Conservation (phyloP, 1,140 invertebrate species). For the Druon quercuslanigerum region DNA sequence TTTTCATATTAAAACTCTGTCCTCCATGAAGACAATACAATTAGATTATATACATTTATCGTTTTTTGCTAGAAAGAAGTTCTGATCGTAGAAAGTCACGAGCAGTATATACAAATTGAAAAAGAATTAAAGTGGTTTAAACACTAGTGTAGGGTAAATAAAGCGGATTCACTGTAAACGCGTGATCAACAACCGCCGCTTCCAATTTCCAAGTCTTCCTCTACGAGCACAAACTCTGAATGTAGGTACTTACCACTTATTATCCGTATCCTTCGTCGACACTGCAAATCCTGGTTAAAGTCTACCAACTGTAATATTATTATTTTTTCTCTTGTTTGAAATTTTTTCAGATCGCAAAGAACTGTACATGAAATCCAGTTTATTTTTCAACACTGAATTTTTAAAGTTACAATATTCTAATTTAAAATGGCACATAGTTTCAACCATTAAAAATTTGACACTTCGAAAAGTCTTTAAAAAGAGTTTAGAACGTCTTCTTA, state of each 20-base stretch:
- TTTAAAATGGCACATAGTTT: too few species aligned
- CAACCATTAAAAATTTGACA: too few species aligned
- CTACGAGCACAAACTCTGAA: neutral
- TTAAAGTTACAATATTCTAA: too few species aligned
- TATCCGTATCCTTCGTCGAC: slow-evolving; percentile 9
- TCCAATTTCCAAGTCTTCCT: slow-evolving; percentile 13
- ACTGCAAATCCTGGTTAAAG: neutral
- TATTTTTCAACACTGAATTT: too few species aligned
- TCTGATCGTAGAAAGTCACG: neutral
- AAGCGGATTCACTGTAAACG: slow-evolving; percentile 20
- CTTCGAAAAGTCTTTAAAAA: too few species aligned
- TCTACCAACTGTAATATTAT: slow-evolving; percentile 5
- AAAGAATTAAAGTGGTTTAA: slow-evolving; percentile 1
- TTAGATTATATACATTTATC: neutral
- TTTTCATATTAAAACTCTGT: too few species aligned
- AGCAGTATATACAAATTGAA: slow-evolving; percentile 8
- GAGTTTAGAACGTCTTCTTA: too few species aligned
- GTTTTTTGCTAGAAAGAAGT: neutral
- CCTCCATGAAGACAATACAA: neutral
- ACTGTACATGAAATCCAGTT: too few species aligned
- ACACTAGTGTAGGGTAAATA: slow-evolving; percentile 9
- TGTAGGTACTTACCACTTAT: slow-evolving; percentile 24
- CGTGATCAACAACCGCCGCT: slow-evolving; percentile 18
- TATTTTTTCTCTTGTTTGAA: neutral
- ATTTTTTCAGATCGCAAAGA: too few species aligned